Evolutionary conservation across 1,140 invertebrate species (phyloP).

Genomic region (Uloborus diversus): DNA sequence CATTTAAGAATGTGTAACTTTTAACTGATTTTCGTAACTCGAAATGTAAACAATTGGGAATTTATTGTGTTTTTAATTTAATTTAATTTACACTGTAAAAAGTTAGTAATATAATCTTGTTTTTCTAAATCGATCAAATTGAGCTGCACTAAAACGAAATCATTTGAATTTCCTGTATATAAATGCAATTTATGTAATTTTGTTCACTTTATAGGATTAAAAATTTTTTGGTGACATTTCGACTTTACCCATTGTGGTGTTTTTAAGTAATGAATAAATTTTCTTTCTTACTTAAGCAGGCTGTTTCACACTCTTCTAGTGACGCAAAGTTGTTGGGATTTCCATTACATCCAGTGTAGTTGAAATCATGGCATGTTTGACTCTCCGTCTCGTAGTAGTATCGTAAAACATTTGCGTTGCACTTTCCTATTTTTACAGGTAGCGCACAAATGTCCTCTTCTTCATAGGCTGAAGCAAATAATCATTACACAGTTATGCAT

Average conservation of each 20-base stretch:
- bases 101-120: neutral
- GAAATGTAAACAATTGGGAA: no score
- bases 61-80: no score
- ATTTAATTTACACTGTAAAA: no score
- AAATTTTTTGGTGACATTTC: neutral
- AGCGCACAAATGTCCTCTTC: neutral
- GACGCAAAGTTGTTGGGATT: conserved; percentile 35
- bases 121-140: neutral
- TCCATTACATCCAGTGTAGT: conserved; percentile 29
- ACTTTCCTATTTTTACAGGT: neutral
- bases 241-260: neutral
- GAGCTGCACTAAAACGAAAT: neutral
- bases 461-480: no score
- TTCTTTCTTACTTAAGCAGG: conserved; percentile 5
- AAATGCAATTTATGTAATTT: neutral
- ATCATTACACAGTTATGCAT: no score
- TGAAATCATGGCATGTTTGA: conserved; percentile 40
- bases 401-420: neutral
- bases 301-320: neutral
- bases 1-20: no score
- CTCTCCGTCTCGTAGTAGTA: conserved; percentile 45
- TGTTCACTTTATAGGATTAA: neutral
- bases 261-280: neutral
- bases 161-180: neutral
- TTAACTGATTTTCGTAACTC: no score